phyloP scores from a whole-genome alignment of 2,113 vertebrate species.

The Grammomys surdaster region DNA sequence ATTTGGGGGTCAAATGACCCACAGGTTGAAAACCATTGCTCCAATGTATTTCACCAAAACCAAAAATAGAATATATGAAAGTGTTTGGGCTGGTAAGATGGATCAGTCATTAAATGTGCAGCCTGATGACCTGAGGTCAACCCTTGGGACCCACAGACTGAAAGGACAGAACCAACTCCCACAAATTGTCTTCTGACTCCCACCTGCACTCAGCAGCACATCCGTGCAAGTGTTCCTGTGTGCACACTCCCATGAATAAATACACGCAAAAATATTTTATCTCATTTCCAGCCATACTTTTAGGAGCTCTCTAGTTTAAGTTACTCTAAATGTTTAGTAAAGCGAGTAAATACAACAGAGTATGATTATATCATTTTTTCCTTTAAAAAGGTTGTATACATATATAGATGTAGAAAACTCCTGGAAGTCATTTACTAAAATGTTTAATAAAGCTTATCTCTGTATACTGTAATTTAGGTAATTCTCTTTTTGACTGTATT shows the following conservation, averaged over 20 bases:
- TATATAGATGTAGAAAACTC: neutral
- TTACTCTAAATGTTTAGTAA: constrained; percentile 30
- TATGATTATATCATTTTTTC: neutral
- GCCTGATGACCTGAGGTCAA: neutral
- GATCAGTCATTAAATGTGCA: neutral
- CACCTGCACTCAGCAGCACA: neutral
- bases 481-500: constrained; percentile 34
- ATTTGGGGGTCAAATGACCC: neutral
- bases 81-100: neutral
- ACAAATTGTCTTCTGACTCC: neutral
- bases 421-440: neutral
- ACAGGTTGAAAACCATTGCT: neutral
- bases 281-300: neutral
- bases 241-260: neutral
- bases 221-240: too few relatives aligned
- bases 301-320: neutral
- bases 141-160: too few relatives aligned
- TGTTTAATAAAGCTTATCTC: neutral
- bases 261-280: neutral
- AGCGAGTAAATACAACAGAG: neutral
- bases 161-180: neutral
- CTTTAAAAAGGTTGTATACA: neutral
- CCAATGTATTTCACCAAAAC: neutral
- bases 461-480: neutral
- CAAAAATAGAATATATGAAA: neutral